phyloP scores from a whole-genome alignment of 1,140 invertebrate species.

The fruit fly (Drosophila melanogaster) region Release_6_plus_ISO1_MT NT_033779.5:15120001-15120500 shows the following conservation, averaged over 20 bases:
- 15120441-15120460: constrained; percentile 11
- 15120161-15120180: constrained; percentile 70
- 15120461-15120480: constrained; percentile 78
- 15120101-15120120: constrained; percentile 81
- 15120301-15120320: constrained; percentile 37
- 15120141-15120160: constrained; percentile 72
- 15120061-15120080: constrained; percentile 61
- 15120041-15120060: not conserved
- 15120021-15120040: not conserved
- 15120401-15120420: not conserved
- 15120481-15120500: constrained; percentile 81
- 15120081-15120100: constrained; percentile 80
- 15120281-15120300: constrained; percentile 7
- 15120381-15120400: too few relatives aligned
- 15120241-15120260: constrained; percentile 55
- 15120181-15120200: constrained; percentile 71
- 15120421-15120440: constrained; percentile 6
- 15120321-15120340: constrained; percentile 65
- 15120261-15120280: too few relatives aligned
- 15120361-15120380: constrained; percentile 39
- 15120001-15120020: constrained; percentile 16
- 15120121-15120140: constrained; percentile 34
- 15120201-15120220: constrained; percentile 82
- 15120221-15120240: constrained; percentile 80
- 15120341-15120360: constrained; percentile 73